These are phyloP conservation scores for Philopedon plagiatum DNA, from an alignment of 2,888 invertebrate species.

Conservation along the genomic window DNA sequence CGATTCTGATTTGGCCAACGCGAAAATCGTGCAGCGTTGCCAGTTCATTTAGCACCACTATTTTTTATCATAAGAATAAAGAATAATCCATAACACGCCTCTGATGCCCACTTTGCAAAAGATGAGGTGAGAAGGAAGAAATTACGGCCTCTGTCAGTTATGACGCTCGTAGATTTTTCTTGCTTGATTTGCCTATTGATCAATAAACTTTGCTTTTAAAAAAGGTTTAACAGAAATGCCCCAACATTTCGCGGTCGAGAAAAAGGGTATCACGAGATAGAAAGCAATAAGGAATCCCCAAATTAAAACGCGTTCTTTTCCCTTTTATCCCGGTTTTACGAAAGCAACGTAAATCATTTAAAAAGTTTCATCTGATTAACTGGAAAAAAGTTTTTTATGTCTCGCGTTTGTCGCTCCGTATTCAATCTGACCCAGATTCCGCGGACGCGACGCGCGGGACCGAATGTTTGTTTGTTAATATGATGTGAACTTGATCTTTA, in stretches of 20 bases:
- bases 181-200: too few relatives aligned
- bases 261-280: neutral
- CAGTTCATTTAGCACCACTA: too few relatives aligned
- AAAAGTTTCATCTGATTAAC: slow-evolving; percentile 20
- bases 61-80: too few relatives aligned
- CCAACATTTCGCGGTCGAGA: neutral
- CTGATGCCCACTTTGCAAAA: too few relatives aligned
- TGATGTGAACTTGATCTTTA: slow-evolving; percentile 49
- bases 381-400: slow-evolving; percentile 36
- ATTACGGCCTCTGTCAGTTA: too few relatives aligned
- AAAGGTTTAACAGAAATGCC: neutral
- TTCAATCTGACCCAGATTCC: slow-evolving; percentile 44
- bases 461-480: slow-evolving; percentile 41
- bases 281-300: neutral
- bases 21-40: too few relatives aligned
- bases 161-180: too few relatives aligned
- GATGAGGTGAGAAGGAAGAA: too few relatives aligned
- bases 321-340: slow-evolving; percentile 3
- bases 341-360: slow-evolving; percentile 2
- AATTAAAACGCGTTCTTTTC: slow-evolving; percentile 10
- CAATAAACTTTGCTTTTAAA: neutral
- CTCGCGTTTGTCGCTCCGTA: slow-evolving; percentile 27
- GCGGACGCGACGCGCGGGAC: too few relatives aligned
- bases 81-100: too few relatives aligned
- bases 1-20: too few relatives aligned